Evolutionary conservation across 2,797 vertebrate species (phyloP), one percentile per base, ranked within the genome.

Genomic region (Lagocephalus sceleratus): DNA sequence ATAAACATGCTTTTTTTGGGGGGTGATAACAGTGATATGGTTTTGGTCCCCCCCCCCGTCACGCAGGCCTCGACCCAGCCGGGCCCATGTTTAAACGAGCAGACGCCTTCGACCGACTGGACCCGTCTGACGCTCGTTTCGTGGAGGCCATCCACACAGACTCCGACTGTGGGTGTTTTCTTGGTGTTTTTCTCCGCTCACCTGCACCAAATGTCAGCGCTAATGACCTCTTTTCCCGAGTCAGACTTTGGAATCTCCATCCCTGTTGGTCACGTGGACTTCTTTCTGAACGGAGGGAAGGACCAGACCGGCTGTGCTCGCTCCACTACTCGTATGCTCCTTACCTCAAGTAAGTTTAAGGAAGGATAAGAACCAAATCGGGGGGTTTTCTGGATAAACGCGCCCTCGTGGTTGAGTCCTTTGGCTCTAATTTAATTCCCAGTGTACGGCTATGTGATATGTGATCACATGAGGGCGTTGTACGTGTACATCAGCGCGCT

Each of bases 131-230:
- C 1, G 97, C 96, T 48, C 81, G 88, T 66, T 99, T 97, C 0
- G 96, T 99, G 48, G 97, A 99, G 47, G 96, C 92, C 66, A 92
- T 99, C 76, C 97, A 99, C 81, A 97, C 96, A 0, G 97, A 99
- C 78, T 84, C 94, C 5, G 96, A 99, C 88, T 90, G 97, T 99
- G 85, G 95, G 86, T 38, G 2, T 6, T 8, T 26, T 8, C 2
- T 29, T 9, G 26, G 8, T 11, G 9, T 10, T 26, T 29, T 7
- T 10, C 26, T 29, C 26, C 11, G 26, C 26, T n/a, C n/a, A n/a
- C n/a, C n/a, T n/a, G n/a, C n/a, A n/a, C n/a, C n/a, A 9, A 29
- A 10, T 9, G 11, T 29, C 6, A 29, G 2, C 9, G 3, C 8
- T 9, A 19, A 20, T 16, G 15, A 11, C 19, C 17, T 21, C 10